Evolutionary conservation across 2,797 vertebrate species (phyloP).

Genomic region (Eremophila alpestris): DNA sequence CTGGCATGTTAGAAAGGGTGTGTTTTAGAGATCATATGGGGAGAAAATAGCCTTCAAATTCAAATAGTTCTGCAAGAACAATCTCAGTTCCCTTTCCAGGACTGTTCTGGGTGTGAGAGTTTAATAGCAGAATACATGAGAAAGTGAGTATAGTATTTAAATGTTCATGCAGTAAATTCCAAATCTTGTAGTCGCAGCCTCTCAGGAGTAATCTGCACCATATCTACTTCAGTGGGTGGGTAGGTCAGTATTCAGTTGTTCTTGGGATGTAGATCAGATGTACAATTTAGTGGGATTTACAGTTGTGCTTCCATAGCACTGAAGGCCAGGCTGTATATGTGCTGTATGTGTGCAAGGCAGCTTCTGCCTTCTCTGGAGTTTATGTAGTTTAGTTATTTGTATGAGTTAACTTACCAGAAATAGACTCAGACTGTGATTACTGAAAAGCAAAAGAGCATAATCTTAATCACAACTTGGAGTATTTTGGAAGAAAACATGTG

Average conservation of each 20-base stretch:
- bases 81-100: not conserved
- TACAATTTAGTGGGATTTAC: not conserved
- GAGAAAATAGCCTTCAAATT: not conserved
- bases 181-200: not conserved
- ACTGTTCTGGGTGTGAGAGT: not conserved
- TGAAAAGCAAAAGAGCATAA: not conserved
- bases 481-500: not conserved
- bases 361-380: not conserved
- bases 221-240: not conserved
- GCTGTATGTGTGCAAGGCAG: not conserved
- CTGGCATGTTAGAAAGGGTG: not conserved
- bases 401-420: not conserved
- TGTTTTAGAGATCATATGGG: not conserved
- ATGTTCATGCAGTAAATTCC: not conserved
- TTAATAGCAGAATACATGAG: not conserved
- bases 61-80: not conserved
- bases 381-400: not conserved
- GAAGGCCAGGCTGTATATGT: not conserved
- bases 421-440: not conserved
- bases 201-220: not conserved
- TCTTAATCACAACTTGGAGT: not conserved
- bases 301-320: not conserved
- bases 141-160: not conserved
- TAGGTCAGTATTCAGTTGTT: not conserved
- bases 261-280: not conserved